These are phyloP conservation scores for Lucilia cuprina DNA, from an alignment of 1,140 invertebrate species.

Conservation along the genomic window DNA sequence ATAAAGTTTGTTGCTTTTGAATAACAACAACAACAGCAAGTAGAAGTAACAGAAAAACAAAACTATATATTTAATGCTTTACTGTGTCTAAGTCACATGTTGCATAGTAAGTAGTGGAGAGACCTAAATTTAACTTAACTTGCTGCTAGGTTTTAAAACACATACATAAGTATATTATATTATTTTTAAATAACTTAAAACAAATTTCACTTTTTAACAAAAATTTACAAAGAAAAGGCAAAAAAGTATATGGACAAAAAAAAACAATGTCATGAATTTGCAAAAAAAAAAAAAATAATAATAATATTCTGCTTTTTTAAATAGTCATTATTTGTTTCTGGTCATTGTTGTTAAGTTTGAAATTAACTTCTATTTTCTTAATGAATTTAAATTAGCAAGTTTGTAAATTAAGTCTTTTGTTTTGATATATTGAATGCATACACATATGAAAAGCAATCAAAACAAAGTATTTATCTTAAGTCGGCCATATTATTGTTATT, in stretches of 20 bases:
- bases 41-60: background rate
- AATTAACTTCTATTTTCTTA: background rate
- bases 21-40: background rate
- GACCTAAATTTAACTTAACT: constrained; percentile 3
- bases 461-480: too few species aligned
- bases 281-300: background rate
- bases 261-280: constrained; percentile 1
- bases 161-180: too few species aligned
- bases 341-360: background rate
- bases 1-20: background rate
- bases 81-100: background rate
- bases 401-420: background rate
- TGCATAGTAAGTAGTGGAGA: constrained; percentile 27
- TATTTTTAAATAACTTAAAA: constrained; percentile 35
- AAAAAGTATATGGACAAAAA: background rate
- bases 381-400: constrained; percentile 16
- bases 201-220: constrained; percentile 28
- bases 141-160: background rate
- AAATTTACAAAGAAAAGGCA: constrained; percentile 20
- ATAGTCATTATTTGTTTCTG: too few species aligned
- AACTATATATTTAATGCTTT: background rate
- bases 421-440: background rate
- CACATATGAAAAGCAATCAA: too few species aligned
- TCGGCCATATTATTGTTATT: background rate
- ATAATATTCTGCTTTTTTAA: too few species aligned